A percentile compares a stretch with the other conserved stretches of the same genome.
Conservation (phyloP, 2,797 vertebrate genomes). For the Okamejei kenojei region DNA sequence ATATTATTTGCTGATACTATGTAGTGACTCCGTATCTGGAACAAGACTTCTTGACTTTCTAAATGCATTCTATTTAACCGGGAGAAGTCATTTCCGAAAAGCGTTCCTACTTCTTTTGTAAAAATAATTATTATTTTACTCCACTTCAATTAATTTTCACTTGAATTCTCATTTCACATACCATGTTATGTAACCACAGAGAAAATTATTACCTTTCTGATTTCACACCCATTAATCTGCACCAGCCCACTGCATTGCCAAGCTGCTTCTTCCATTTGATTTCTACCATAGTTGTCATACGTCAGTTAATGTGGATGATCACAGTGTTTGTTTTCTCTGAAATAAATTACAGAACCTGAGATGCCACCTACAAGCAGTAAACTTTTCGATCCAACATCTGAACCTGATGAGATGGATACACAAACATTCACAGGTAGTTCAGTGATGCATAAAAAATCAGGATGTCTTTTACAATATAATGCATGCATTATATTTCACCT, state of each 20-base stretch:
- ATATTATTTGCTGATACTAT: too few relatives aligned
- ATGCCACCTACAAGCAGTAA: neutral
- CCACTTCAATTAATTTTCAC: neutral
- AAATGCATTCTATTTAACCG: neutral
- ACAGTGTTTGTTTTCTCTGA: conserved; percentile 26
- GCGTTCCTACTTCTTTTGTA: neutral
- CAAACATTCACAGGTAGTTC: conserved; percentile 23
- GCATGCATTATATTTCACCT: neutral
- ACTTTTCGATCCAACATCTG: neutral
- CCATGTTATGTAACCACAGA: too few relatives aligned
- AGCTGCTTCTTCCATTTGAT: neutral
- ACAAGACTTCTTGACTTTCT: neutral
- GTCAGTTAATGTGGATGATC: neutral
- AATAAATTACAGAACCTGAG: conserved; percentile 28
- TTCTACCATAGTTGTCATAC: neutral
- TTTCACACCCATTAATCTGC: neutral
- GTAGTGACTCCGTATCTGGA: neutral
- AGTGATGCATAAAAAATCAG: neutral
- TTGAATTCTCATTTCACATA: neutral
- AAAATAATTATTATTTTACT: neutral
- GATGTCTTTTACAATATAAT: neutral
- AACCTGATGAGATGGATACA: neutral
- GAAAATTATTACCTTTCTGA: neutral
- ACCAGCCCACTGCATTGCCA: neutral
- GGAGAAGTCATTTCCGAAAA: neutral